Evolutionary conservation across 64 coral and sea anemone species (phyloP), one percentile per base, ranked within the genome.

Genomic region (Dendrophyllia cribrosa): DNA sequence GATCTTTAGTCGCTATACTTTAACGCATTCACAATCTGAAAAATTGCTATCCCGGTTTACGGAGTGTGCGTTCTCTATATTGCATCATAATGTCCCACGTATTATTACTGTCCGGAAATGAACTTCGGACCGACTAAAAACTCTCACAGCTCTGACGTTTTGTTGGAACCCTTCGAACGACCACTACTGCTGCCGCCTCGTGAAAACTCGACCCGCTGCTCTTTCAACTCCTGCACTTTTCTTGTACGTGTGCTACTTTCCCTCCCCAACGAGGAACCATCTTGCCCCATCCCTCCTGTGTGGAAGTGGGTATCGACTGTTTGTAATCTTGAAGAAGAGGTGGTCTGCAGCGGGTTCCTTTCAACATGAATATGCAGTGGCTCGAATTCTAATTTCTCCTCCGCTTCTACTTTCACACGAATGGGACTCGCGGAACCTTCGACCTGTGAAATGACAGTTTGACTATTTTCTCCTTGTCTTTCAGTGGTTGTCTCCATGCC

Each of bases 361-460:
- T 84, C 80, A 84, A 68, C 61, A 23, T 48, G 60, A 51, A 84
- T 20, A 11, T 65, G 80, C 10, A 84, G 45, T 7, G 80, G 80
- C 10, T 84, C 80, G 50, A 84, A 84, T 84, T 84, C 44, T 84
- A 84, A 84, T 51, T 84, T 84, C 46, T 84, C 80, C 43, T 84
- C 80, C 46, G 80, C 80, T 48, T 84, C 80, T 16, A 84, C 62
- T 23, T 68, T 84, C 59, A 84, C 80, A 23, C 80, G 80, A 68
- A 84, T 84, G 43, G 80, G 80, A 65, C 80, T 68, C 3, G 80
- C 43, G 21, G 80, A 67, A 3, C 80, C 62, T 16, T 84, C 80
- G 62, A 84, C 80, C 80, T 84, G 80, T 51, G 80, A 84, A 84
- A 84, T 66, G 80, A 84, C 62, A 84, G 60, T 84, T 68, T 84